Evolutionary conservation across 1,140 invertebrate species (phyloP), one percentile per base, ranked within the genome.

Genomic region (Asobara japonica): DNA sequence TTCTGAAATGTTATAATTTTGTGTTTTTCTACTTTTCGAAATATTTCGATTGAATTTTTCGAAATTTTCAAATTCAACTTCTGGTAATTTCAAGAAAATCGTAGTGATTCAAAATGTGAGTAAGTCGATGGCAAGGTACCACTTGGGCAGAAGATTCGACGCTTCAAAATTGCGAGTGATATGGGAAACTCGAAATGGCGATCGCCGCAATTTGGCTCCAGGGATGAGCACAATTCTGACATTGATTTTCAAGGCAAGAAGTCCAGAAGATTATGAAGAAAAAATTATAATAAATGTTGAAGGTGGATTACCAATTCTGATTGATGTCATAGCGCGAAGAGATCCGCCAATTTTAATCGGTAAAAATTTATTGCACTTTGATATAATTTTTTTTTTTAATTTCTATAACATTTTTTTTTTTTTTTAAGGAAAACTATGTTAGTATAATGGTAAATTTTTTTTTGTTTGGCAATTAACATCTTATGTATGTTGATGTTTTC

Each of bases 181-280:
- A 4, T 11, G 83, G 3, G 51, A 80, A 51, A 69, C 69, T 4
- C 30, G 18, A 6, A 51, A 30, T 0, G 62, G 51, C 13, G 60
- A 80, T 38, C 73, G 65, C 1, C 41, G 51, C 25, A 51, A 77
- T 45, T 56, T 86, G 13, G 77, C 81, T 0, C 83, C 85, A 3
- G 85, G 85, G 13, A 82, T 87, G 78, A 48, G 69, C 5, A 7
- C 76, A 2, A 78, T 73, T 67, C 66, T 87, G 5, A 67, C 75
- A 7, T 60, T 86, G 18, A n/a, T 27, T 3, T 87, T 82, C 56
- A 61, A 36, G 10, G 74, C 77, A 1, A 69, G 82, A n/a, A 62
- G 51, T n/a, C 60, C 77, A 0, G 71, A 75, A n/a, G 74, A 83
- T 33, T 72, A 61, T 1, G 71, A 77, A 31, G 82, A 84, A 29